Percentiles rank a stretch among this genome's conserved stretches.
Conservation (phyloP, 2,888 invertebrate species). For the Cephonodes hylas region DNA sequence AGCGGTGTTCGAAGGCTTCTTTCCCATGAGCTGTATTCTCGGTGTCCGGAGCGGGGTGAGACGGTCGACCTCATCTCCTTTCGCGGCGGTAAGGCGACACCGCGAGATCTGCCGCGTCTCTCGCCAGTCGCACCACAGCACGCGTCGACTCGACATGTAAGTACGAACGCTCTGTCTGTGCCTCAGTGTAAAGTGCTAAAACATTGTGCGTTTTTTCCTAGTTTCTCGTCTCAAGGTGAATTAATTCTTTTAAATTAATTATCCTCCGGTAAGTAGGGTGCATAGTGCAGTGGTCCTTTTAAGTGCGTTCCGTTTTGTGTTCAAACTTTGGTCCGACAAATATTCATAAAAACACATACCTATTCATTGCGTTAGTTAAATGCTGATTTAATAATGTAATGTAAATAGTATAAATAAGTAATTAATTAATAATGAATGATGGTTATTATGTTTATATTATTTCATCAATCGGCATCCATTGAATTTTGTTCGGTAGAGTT, state of each 20-base stretch:
- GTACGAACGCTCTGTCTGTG: slow-evolving; percentile 65
- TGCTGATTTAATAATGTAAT: no score
- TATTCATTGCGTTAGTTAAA: neutral
- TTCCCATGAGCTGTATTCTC: slow-evolving; percentile 53
- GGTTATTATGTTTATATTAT: neutral
- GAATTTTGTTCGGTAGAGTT: slow-evolving; percentile 23
- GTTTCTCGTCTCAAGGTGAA: slow-evolving; percentile 52
- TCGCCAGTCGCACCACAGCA: slow-evolving; percentile 79
- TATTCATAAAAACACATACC: neutral
- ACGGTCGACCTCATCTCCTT: slow-evolving; percentile 65
- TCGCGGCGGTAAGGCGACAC: slow-evolving; percentile 80
- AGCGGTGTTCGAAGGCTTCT: slow-evolving; percentile 32
- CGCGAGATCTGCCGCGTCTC: slow-evolving; percentile 52
- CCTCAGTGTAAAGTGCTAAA: slow-evolving; percentile 59
- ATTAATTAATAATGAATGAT: neutral
- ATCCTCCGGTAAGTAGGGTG: slow-evolving; percentile 57
- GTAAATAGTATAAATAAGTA: neutral
- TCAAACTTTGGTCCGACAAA: neutral
- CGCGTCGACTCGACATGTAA: slow-evolving; percentile 82
- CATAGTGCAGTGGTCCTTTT: slow-evolving; percentile 45
- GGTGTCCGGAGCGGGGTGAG: slow-evolving; percentile 56
- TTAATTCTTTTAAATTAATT: slow-evolving; percentile 47
- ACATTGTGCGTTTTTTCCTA: slow-evolving; percentile 47
- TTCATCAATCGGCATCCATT: slow-evolving; percentile 15
- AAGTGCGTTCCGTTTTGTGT: neutral